These are phyloP conservation scores for Mormoops blainvillei DNA, from an alignment of 2,113 vertebrate genomes.

Conservation along the genomic window DNA sequence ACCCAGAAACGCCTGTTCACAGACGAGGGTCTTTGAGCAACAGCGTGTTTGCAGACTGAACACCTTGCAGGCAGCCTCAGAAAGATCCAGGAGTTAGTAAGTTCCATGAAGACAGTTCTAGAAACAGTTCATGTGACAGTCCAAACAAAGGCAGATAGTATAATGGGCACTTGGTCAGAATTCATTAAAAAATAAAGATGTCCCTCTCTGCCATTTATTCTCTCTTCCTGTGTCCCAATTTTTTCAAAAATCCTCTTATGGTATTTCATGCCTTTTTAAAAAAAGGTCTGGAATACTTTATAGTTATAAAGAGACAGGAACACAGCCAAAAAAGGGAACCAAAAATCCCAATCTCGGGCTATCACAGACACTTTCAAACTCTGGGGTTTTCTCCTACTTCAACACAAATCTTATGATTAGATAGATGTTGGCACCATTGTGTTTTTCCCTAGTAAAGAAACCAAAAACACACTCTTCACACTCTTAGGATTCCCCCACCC, in stretches of 20 bases:
- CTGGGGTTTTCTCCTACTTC: background rate
- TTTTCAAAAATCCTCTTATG: background rate
- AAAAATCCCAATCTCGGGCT: background rate
- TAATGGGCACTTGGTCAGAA: background rate
- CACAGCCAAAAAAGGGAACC: constrained; percentile 27
- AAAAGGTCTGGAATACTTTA: background rate
- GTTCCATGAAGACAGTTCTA: background rate
- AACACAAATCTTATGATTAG: background rate
- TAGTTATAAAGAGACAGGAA: constrained; percentile 7
- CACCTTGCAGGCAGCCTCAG: background rate
- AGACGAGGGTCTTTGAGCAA: background rate
- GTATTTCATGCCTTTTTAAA: background rate
- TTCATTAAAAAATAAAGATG: background rate
- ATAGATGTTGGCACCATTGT: background rate
- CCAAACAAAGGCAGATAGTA: background rate
- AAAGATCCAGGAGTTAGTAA: background rate
- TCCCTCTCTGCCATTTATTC: background rate
- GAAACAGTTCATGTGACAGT: background rate
- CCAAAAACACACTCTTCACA: no score
- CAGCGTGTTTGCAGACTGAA: background rate
- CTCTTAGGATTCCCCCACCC: background rate
- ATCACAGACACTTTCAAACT: constrained; percentile 2
- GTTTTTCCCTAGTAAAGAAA: background rate
- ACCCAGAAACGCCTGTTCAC: background rate
- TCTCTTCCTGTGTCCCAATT: background rate